Percentiles rank a stretch among this genome's conserved stretches.
Evolutionary conservation across 64 coral and sea anemone species (phyloP).

Genomic region (Dendrophyllia cribrosa): DNA sequence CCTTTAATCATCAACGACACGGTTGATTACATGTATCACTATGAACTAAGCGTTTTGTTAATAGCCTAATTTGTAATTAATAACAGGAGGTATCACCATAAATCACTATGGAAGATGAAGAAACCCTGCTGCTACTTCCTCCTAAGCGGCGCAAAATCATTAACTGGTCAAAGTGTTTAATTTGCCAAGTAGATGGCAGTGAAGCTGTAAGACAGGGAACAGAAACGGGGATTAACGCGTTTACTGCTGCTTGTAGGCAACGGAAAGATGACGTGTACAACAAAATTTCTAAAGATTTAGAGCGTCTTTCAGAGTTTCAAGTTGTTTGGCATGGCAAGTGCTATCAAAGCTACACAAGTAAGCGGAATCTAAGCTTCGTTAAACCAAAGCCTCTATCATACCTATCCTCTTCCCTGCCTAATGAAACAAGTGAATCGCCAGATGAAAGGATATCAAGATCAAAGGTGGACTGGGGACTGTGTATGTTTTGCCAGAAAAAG

Average conservation of each 20-base stretch:
- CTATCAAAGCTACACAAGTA: slow-evolving; percentile 64
- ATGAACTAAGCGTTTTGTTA: too few relatives aligned
- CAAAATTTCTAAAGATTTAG: neutral
- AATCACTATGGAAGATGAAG: too few relatives aligned
- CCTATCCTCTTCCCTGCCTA: too few relatives aligned
- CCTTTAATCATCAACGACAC: too few relatives aligned
- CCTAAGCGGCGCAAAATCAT: too few relatives aligned
- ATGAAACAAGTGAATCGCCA: too few relatives aligned
- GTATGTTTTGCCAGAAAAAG: slow-evolving; percentile 21
- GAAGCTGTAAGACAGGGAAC: neutral
- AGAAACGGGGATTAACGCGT: slow-evolving; percentile 1
- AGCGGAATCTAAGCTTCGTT: slow-evolving; percentile 56
- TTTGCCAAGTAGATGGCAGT: slow-evolving; percentile 16
- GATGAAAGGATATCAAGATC: too few relatives aligned
- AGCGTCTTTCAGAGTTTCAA: neutral
- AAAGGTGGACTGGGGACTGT: neutral
- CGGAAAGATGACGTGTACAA: slow-evolving; percentile 13
- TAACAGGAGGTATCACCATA: too few relatives aligned
- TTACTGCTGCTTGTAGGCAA: neutral
- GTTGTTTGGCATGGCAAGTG: slow-evolving; percentile 65
- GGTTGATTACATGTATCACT: too few relatives aligned
- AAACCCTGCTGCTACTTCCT: too few relatives aligned
- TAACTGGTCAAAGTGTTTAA: slow-evolving; percentile 12
- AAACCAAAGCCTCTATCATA: neutral
- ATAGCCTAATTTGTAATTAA: too few relatives aligned